Evolutionary conservation across 2,113 vertebrate species (phyloP).

Genomic region (Ameiurus melas): DNA sequence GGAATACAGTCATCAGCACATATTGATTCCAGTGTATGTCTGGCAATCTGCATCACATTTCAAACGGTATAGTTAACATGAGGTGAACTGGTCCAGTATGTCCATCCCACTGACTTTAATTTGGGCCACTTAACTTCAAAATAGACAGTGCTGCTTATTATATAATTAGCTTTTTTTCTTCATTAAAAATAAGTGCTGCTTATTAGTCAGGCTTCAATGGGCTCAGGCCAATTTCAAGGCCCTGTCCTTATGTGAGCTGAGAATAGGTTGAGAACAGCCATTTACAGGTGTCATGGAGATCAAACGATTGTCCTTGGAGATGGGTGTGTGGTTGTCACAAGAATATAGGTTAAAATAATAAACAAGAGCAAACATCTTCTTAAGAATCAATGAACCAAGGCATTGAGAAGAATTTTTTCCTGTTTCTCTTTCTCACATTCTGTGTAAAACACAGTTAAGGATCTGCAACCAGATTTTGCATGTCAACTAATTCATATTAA

Average conservation of each 20-base stretch:
- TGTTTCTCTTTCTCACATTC: background rate
- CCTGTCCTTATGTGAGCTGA: conserved; percentile 15
- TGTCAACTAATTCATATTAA: background rate
- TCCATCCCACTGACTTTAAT: background rate
- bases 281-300: conserved; percentile 13
- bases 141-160: background rate
- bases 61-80: background rate
- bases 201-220: background rate
- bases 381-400: background rate
- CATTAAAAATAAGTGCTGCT: background rate
- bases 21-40: background rate
- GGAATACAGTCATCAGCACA: background rate
- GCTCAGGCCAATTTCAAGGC: conserved; percentile 33
- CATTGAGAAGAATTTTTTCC: too few relatives aligned
- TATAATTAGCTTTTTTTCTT: conserved; percentile 13
- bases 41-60: background rate
- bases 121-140: background rate
- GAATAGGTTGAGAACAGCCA: conserved; percentile 24
- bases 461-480: background rate
- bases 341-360: conserved; percentile 17
- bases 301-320: background rate
- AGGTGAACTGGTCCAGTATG: background rate
- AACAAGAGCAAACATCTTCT: conserved; percentile 18
- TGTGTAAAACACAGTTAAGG: too few relatives aligned
- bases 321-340: background rate